These are phyloP conservation scores for Microtus ochrogaster DNA, from an alignment of 2,113 vertebrate species.

Conservation along the genomic window DNA sequence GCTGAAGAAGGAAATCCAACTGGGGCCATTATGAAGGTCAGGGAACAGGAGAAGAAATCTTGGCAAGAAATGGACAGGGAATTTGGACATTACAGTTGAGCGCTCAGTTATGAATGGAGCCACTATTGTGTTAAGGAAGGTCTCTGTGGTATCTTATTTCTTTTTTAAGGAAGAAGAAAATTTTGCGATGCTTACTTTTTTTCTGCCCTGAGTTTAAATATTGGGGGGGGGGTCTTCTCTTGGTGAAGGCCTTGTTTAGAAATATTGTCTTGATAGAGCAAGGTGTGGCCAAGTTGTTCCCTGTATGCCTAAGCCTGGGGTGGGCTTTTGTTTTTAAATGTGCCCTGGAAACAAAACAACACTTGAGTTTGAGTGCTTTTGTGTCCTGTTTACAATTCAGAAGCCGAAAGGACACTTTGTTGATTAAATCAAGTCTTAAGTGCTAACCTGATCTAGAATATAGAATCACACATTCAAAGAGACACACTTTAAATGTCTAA, in stretches of 20 bases:
- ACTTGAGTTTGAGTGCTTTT: constrained; percentile 63
- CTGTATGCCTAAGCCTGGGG: constrained; percentile 45
- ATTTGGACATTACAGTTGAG: constrained; percentile 57
- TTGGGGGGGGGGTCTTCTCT: background rate
- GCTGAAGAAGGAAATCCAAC: constrained; percentile 47
- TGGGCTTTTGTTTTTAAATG: constrained; percentile 32
- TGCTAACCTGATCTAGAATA: constrained; percentile 32
- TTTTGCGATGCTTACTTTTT: constrained; percentile 61
- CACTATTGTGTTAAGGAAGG: constrained; percentile 69
- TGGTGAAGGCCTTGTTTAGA: constrained; percentile 73
- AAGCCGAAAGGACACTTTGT: constrained; percentile 54
- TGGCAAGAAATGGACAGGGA: constrained; percentile 58
- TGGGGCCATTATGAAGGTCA: constrained; percentile 47
- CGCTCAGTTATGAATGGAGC: constrained; percentile 70
- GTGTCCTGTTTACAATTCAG: constrained; percentile 56
- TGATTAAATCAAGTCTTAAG: constrained; percentile 40
- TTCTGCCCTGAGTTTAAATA: constrained; percentile 65
- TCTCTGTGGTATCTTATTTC: constrained; percentile 68
- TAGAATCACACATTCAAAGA: constrained; percentile 40
- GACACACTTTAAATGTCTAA: constrained; percentile 18
- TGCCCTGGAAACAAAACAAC: constrained; percentile 67
- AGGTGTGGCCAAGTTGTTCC: constrained; percentile 39
- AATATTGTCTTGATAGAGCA: constrained; percentile 74
- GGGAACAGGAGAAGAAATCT: constrained; percentile 34
- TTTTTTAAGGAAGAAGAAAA: constrained; percentile 65